A percentile compares a stretch with the other conserved stretches of the same genome.
These are phyloP conservation scores for Drosophila dunni DNA, from an alignment of 1,140 invertebrate species.

Conservation along the genomic window DNA sequence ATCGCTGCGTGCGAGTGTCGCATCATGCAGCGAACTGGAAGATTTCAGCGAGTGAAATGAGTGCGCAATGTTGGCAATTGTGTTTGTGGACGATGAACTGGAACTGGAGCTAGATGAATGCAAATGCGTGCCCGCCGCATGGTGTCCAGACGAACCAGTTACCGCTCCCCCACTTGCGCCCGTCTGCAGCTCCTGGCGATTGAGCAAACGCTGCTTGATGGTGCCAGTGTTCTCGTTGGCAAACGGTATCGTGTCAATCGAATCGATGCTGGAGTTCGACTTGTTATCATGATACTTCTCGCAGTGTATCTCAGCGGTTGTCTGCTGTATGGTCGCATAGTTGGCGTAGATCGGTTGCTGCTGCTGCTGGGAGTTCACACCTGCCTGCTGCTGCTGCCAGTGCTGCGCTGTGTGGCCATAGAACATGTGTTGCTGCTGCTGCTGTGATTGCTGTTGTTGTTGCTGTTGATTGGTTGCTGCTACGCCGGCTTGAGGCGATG, in stretches of 20 bases:
- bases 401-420: constrained; percentile 64
- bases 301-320: constrained; percentile 88
- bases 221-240: constrained; percentile 99
- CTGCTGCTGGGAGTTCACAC: constrained; percentile 29
- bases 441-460: constrained; percentile 31
- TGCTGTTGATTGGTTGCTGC: constrained; percentile 32
- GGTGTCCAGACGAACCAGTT: constrained; percentile 25
- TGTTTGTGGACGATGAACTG: constrained; percentile 83
- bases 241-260: constrained; percentile 96
- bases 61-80: constrained; percentile 82
- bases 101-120: constrained; percentile 84
- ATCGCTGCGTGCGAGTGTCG: constrained; percentile 72
- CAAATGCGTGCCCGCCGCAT: constrained; percentile 62
- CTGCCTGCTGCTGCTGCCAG: constrained; percentile 57
- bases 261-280: constrained; percentile 98
- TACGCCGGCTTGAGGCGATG: constrained; percentile 21
- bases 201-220: constrained; percentile 89
- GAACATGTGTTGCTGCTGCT: constrained; percentile 63
- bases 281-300: constrained; percentile 84
- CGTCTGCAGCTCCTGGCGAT: constrained; percentile 76
- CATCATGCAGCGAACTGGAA: constrained; percentile 81
- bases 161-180: constrained; percentile 18
- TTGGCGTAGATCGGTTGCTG: constrained; percentile 85
- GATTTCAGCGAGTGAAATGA: constrained; percentile 84
- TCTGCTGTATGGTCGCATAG: constrained; percentile 86